phyloP scores from a whole-genome alignment of 2,888 invertebrate genomes.

The Leptodirus hochenwartii region DNA sequence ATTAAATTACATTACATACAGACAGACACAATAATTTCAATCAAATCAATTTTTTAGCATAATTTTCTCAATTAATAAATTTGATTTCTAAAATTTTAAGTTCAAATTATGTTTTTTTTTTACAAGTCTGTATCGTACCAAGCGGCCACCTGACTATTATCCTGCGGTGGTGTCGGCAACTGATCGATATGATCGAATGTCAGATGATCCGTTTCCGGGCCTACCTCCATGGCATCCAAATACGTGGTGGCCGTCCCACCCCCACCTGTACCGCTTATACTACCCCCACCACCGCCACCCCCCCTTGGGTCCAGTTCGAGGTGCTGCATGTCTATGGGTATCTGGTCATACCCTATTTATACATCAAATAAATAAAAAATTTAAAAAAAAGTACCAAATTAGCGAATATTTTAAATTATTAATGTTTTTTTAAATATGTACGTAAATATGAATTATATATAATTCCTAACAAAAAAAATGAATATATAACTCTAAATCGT shows the following conservation, averaged over 20 bases:
- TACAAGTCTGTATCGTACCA: constrained; percentile 97
- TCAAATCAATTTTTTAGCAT: no score
- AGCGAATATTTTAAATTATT: no score
- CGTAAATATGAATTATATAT: no score
- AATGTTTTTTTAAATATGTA: no score
- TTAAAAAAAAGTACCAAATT: no score
- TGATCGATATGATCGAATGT: constrained; percentile 65
- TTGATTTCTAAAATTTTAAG: no score
- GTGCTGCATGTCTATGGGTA: constrained; percentile 96
- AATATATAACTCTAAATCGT: no score
- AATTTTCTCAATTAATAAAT: no score
- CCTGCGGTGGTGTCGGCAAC: constrained; percentile 67
- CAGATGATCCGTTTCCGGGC: constrained; percentile 54
- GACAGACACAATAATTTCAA: no score
- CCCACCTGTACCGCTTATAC: constrained; percentile 23
- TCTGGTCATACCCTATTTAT: constrained; percentile 95
- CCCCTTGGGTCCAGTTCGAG: constrained; percentile 77
- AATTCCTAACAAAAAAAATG: no score
- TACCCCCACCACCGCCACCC: constrained; percentile 20
- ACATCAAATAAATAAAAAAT: constrained; percentile 14
- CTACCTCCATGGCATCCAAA: constrained; percentile 76
- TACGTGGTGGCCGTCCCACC: constrained; percentile 40
- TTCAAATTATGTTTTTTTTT: no score
- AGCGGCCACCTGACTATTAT: constrained; percentile 83
- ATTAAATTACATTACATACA: no score